Evolutionary conservation across 2,113 vertebrate species (phyloP).

Genomic region (Anoplopoma fimbria): DNA sequence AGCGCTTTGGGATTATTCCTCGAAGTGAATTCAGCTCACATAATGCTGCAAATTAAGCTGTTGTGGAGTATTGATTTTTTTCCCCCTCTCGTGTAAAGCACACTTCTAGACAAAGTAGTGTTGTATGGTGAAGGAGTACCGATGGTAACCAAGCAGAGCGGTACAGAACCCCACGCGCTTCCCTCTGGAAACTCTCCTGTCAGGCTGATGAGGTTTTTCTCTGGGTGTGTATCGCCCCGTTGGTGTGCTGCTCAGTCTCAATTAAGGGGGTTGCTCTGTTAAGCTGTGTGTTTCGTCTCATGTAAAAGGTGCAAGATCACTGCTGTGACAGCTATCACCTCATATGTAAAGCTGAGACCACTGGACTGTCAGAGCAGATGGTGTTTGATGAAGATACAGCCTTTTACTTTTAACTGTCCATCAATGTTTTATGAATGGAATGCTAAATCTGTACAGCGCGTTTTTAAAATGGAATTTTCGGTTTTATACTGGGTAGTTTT

Average conservation of each 20-base stretch:
- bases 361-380: neutral
- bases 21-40: slow-evolving; percentile 47
- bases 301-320: neutral
- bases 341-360: too few species aligned
- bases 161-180: neutral
- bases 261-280: neutral
- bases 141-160: neutral
- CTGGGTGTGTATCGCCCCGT: neutral
- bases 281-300: neutral
- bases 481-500: too few species aligned
- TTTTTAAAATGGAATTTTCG: neutral
- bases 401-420: neutral
- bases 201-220: neutral
- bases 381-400: neutral
- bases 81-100: neutral
- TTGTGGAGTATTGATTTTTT: slow-evolving; percentile 52
- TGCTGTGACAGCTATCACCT: neutral
- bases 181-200: slow-evolving; percentile 11
- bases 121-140: slow-evolving; percentile 8
- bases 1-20: slow-evolving; percentile 26
- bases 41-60: slow-evolving; percentile 28
- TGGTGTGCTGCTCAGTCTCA: neutral
- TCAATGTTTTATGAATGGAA: neutral
- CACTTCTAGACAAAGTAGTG: neutral
- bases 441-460: neutral